These are phyloP conservation scores for Rostratula benghalensis DNA, from an alignment of 2,113 vertebrate genomes.

Conservation along the genomic window DNA sequence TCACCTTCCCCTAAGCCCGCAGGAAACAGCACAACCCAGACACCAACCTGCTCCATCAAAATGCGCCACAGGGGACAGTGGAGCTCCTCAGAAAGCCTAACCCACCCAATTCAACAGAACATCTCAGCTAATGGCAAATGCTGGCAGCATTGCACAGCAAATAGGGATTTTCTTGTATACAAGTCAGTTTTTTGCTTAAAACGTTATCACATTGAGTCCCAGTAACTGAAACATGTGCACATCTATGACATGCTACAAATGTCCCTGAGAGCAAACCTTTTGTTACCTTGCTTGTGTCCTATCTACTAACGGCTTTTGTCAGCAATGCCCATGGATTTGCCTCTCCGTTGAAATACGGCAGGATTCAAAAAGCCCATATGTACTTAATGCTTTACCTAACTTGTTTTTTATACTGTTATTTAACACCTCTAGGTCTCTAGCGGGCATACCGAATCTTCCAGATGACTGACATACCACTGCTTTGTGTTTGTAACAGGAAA, in stretches of 20 bases:
- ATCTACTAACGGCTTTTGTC: not conserved
- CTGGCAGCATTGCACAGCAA: not conserved
- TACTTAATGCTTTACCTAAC: not conserved
- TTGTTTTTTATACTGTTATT: not conserved
- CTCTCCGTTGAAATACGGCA: not conserved
- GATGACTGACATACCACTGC: not conserved
- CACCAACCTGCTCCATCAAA: not conserved
- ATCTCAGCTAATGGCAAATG: not conserved
- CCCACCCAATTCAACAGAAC: not conserved
- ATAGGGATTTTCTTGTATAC: not conserved
- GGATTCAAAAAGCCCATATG: not conserved
- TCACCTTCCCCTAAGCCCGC: not conserved
- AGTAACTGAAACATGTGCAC: not conserved
- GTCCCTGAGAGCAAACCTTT: accelerated
- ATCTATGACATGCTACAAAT: not conserved
- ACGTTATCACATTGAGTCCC: not conserved
- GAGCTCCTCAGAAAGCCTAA: not conserved
- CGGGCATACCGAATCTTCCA: not conserved
- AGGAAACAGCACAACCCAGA: not conserved
- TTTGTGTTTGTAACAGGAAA: not conserved
- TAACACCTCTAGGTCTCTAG: not conserved
- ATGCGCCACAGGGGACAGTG: accelerated
- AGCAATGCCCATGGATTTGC: not conserved
- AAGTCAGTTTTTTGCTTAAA: not conserved
- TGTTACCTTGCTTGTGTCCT: not conserved